These are phyloP conservation scores for Accipiter virgatus DNA, from an alignment of 2,113 vertebrate genomes.

Conservation along the genomic window DNA sequence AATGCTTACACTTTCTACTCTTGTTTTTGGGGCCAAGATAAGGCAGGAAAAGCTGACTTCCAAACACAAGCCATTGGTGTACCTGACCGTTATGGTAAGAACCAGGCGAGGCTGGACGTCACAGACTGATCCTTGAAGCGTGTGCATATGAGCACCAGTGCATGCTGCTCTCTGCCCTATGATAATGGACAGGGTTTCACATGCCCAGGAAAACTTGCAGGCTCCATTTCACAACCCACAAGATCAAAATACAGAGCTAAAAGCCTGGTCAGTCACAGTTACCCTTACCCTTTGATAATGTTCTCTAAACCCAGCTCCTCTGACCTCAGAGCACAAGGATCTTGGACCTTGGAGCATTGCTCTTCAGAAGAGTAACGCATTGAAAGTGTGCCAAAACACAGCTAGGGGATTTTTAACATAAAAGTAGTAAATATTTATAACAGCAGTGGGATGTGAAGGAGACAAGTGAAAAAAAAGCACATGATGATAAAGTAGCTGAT, in stretches of 20 bases:
- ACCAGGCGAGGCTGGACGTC: not conserved
- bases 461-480: not conserved
- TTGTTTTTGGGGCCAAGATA: not conserved
- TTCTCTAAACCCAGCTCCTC: not conserved
- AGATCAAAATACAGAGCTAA: not conserved
- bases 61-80: not conserved
- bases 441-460: not conserved
- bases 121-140: not conserved
- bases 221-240: not conserved
- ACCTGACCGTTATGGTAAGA: rapidly evolving
- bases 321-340: not conserved
- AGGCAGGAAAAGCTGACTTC: not conserved
- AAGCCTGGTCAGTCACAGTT: not conserved
- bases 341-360: not conserved
- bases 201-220: not conserved
- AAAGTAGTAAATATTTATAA: not conserved
- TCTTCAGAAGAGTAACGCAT: not conserved
- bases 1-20: not conserved
- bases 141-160: rapidly evolving
- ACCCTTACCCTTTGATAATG: not conserved
- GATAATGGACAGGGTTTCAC: not conserved
- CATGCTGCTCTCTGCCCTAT: rapidly evolving
- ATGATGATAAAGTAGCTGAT: not conserved
- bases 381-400: not conserved
- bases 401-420: not conserved